Percentiles rank a stretch among this genome's conserved stretches.
phyloP scores from a whole-genome alignment of 2,888 invertebrate species.

The Parascotia fuliginaria region DNA sequence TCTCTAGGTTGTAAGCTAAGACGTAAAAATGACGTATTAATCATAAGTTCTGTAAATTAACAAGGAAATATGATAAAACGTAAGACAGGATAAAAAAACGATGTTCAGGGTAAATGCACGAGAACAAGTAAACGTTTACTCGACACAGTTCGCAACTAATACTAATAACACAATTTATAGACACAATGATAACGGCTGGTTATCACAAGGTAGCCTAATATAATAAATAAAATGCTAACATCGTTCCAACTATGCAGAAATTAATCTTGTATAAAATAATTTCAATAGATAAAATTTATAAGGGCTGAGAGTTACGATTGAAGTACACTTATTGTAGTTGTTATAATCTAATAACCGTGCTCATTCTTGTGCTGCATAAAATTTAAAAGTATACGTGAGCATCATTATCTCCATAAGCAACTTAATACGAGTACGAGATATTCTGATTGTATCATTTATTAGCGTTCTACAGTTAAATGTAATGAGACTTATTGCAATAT shows the following conservation, averaged over 20 bases:
- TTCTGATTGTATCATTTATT: not conserved
- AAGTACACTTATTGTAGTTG: too few species aligned
- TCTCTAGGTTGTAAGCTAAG: conserved; percentile 64
- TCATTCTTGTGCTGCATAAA: not conserved
- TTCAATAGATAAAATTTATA: not conserved
- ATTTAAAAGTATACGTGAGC: not conserved
- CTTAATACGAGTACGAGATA: not conserved
- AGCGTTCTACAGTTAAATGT: not conserved
- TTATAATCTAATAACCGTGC: not conserved
- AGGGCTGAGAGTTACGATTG: too few species aligned
- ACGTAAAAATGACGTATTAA: conserved; percentile 57
- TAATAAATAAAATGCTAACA: conserved; percentile 46
- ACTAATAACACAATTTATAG: conserved; percentile 73
- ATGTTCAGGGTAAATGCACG: conserved; percentile 39
- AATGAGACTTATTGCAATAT: too few species aligned
- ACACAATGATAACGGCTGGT: conserved; percentile 77
- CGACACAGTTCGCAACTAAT: conserved; percentile 62
- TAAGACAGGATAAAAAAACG: conserved; percentile 16
- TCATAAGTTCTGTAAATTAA: conserved; percentile 13
- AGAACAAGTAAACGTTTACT: conserved; percentile 63
- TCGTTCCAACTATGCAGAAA: not conserved
- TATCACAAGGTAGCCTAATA: conserved; percentile 72
- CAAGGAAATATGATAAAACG: not conserved
- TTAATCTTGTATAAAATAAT: not conserved
- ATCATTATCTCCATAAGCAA: not conserved